These are phyloP conservation scores for Drosophila prosaltans DNA, from an alignment of 1,140 invertebrate genomes.

Conservation along the genomic window DNA sequence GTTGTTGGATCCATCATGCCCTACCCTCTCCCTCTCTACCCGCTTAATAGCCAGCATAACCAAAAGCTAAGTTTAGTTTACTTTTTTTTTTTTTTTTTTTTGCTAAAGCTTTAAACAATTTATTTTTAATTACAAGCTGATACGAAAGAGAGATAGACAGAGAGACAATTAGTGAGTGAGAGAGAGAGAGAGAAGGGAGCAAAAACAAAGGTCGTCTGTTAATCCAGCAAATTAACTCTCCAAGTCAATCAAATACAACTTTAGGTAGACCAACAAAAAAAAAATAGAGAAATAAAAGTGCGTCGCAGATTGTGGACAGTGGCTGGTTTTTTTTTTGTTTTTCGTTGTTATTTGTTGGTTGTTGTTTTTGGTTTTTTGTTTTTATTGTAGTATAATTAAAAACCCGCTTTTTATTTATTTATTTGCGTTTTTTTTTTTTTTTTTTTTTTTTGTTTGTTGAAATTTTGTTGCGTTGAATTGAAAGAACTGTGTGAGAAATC, in stretches of 20 bases:
- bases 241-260: conserved; percentile 31
- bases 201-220: conserved; percentile 52
- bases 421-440: background rate
- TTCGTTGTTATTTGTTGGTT: conserved; percentile 47
- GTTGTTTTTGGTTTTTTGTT: conserved; percentile 32
- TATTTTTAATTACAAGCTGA: conserved; percentile 35
- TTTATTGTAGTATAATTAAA: conserved; percentile 8
- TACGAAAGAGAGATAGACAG: conserved; percentile 14
- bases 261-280: conserved; percentile 23
- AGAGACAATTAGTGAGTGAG: too few relatives aligned
- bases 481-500: conserved; percentile 13
- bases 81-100: background rate
- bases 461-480: background rate
- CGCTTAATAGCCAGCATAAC: background rate
- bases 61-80: conserved; percentile 1
- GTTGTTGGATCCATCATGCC: too few relatives aligned
- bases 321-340: conserved; percentile 28
- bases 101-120: conserved; percentile 5
- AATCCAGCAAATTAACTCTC: conserved; percentile 17
- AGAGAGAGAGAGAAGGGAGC: background rate
- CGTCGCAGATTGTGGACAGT: conserved; percentile 51
- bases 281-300: conserved; percentile 44
- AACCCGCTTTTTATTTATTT: conserved; percentile 10
- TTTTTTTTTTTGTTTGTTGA: background rate
- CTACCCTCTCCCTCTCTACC: background rate